These are phyloP conservation scores for Cavia aperea DNA, from an alignment of 2,113 vertebrate species.

Conservation along the genomic window DNA sequence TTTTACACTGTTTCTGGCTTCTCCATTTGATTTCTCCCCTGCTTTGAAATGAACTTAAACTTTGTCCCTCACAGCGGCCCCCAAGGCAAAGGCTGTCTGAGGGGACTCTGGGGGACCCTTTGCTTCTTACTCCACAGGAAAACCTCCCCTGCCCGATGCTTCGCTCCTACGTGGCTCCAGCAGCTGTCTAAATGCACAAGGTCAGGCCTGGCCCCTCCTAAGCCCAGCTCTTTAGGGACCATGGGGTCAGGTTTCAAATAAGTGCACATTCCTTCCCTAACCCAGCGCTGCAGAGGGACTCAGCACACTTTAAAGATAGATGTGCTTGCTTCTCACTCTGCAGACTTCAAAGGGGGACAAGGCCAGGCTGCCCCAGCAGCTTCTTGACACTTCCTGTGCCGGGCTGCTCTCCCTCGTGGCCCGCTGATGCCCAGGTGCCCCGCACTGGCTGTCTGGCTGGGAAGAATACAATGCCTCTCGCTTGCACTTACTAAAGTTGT, in stretches of 20 bases:
- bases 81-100: slow-evolving; percentile 65
- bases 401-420: slow-evolving; percentile 62
- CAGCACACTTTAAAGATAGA: slow-evolving; percentile 75
- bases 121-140: slow-evolving; percentile 67
- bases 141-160: slow-evolving; percentile 72
- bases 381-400: slow-evolving; percentile 75
- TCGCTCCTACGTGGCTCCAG: slow-evolving; percentile 74
- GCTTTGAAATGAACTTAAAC: no score
- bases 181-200: slow-evolving; percentile 83
- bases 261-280: slow-evolving; percentile 79
- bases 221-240: slow-evolving; percentile 74
- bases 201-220: slow-evolving; percentile 73
- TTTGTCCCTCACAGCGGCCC: slow-evolving; percentile 25
- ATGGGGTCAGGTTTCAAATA: slow-evolving; percentile 79
- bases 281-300: slow-evolving; percentile 74
- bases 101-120: slow-evolving; percentile 66
- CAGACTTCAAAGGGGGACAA: slow-evolving; percentile 78
- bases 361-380: slow-evolving; percentile 66
- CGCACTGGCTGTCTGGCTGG: slow-evolving; percentile 58
- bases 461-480: slow-evolving; percentile 63
- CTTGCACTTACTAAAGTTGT: slow-evolving; percentile 74
- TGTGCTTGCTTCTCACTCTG: slow-evolving; percentile 74
- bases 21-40: no score
- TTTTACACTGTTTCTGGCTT: no score
- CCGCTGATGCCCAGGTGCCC: slow-evolving; percentile 56